Evolutionary conservation across 1,140 invertebrate genomes (phyloP).

Genomic region (Triops cancriformis): DNA sequence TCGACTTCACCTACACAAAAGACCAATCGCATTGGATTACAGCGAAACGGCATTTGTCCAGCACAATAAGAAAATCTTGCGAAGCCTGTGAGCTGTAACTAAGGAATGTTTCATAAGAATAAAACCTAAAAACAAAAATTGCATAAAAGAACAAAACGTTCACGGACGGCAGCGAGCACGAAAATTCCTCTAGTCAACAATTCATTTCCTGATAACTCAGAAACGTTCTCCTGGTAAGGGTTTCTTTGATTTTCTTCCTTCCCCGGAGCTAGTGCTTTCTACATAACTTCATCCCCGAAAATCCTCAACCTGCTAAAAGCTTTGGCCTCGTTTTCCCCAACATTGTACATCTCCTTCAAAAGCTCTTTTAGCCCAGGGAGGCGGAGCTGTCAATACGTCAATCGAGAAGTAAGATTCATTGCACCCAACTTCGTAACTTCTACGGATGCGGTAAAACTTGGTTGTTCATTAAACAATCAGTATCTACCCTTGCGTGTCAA

Average conservation of each 20-base stretch:
- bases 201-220: neutral
- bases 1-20: constrained; percentile 70
- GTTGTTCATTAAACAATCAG: neutral
- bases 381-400: neutral
- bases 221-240: neutral
- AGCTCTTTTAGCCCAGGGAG: neutral
- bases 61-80: neutral
- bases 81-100: neutral
- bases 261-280: neutral
- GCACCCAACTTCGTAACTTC: neutral
- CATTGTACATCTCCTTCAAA: neutral
- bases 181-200: neutral
- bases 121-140: neutral
- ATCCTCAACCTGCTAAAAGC: neutral
- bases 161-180: neutral
- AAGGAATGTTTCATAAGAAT: neutral
- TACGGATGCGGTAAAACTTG: neutral
- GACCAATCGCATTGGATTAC: constrained; percentile 20
- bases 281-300: neutral
- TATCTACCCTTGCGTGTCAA: neutral
- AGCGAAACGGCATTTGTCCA: neutral
- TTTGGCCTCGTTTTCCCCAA: neutral
- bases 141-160: neutral
- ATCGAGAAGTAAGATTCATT: neutral
- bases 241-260: neutral